Percentiles rank a stretch among this genome's conserved stretches.
These are phyloP conservation scores for Linyphia triangularis DNA, from an alignment of 2,888 invertebrate genomes.

Conservation along the genomic window DNA sequence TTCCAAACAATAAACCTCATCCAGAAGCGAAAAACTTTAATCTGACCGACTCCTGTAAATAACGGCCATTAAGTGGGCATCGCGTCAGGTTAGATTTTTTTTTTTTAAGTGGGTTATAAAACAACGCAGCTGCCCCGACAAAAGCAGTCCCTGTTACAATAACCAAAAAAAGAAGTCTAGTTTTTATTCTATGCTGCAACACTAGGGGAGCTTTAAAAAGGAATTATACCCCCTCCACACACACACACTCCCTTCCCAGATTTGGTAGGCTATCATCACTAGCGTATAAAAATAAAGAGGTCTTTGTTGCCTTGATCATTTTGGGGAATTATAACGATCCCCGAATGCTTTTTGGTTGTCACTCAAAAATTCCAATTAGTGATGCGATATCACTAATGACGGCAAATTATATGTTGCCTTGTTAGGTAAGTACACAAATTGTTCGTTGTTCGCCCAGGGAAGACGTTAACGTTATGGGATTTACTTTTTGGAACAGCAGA, in stretches of 20 bases:
- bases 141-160: background rate
- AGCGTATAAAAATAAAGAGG: constrained; percentile 1
- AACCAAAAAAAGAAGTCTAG: background rate
- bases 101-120: constrained; percentile 34
- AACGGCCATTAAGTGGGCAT: constrained; percentile 7
- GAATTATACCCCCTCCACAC: background rate
- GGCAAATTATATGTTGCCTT: constrained; percentile 33
- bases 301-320: constrained; percentile 30
- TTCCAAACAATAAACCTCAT: background rate
- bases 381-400: constrained; percentile 17
- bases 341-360: constrained; percentile 30
- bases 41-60: constrained; percentile 44
- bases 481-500: background rate
- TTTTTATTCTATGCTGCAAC: background rate
- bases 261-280: constrained; percentile 9
- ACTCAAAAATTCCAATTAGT: constrained; percentile 16
- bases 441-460: constrained; percentile 8
- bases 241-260: background rate
- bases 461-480: background rate
- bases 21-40: constrained; percentile 1
- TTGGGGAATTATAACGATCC: constrained; percentile 21
- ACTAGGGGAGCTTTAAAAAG: background rate
- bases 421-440: constrained; percentile 10
- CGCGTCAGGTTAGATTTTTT: background rate
- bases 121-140: constrained; percentile 2